Conservation (phyloP, 2,797 vertebrate genomes). For the Odontamblyopus lacepedii region DNA sequence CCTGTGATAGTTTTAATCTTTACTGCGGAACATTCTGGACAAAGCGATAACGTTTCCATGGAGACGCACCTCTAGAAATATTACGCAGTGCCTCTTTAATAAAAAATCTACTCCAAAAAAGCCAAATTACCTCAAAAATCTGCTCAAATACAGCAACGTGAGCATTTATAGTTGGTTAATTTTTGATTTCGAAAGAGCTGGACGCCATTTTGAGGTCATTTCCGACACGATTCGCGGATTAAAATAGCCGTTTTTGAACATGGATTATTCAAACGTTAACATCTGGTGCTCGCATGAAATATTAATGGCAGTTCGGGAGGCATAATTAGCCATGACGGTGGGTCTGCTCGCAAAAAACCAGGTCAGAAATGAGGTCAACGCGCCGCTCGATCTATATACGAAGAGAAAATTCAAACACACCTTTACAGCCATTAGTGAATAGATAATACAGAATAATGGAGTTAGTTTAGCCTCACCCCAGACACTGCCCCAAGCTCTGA, state of each 20-base stretch:
- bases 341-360: conserved; percentile 67
- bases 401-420: conserved; percentile 40
- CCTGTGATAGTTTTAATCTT: too few relatives aligned
- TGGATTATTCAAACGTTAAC: conserved; percentile 74
- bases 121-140: too few relatives aligned
- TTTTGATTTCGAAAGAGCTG: neutral
- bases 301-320: conserved; percentile 70
- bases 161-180: too few relatives aligned
- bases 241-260: conserved; percentile 61
- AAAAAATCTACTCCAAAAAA: too few relatives aligned
- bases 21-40: too few relatives aligned
- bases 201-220: conserved; percentile 29
- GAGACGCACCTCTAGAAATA: too few relatives aligned
- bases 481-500: neutral
- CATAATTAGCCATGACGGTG: conserved; percentile 70
- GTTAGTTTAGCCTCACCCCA: conserved; percentile 7
- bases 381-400: conserved; percentile 63
- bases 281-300: conserved; percentile 79
- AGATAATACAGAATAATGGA: conserved; percentile 12
- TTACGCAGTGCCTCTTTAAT: too few relatives aligned
- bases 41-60: too few relatives aligned
- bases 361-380: conserved; percentile 76
- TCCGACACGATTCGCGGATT: conserved; percentile 56
- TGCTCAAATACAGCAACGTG: too few relatives aligned
- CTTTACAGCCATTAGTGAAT: conserved; percentile 25